Evolutionary conservation across 2,113 vertebrate genomes (phyloP).

Genomic region (Mustelus asterias): DNA sequence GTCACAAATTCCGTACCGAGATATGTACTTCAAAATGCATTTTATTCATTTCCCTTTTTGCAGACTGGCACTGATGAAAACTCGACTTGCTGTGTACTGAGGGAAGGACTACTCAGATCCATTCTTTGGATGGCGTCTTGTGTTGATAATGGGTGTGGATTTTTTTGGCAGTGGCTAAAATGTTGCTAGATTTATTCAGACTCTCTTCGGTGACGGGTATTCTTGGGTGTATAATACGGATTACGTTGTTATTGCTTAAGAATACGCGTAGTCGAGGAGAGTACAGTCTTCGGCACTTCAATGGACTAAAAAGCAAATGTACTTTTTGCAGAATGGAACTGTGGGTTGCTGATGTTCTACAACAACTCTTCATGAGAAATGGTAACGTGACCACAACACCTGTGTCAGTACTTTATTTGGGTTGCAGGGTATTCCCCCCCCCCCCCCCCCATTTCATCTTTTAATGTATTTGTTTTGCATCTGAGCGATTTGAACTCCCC

Average conservation of each 20-base stretch:
- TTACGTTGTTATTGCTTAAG: conserved; percentile 99
- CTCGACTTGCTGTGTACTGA: conserved; percentile 51
- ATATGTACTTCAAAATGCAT: conserved; percentile 52
- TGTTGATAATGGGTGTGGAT: conserved; percentile 48
- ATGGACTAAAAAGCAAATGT: conserved; percentile 41
- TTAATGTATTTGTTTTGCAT: neutral
- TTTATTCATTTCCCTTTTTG: conserved; percentile 64
- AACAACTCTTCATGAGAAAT: neutral
- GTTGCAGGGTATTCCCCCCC: neutral
- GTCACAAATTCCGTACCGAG: conserved; percentile 4
- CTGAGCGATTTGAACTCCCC: neutral
- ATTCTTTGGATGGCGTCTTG: conserved; percentile 50
- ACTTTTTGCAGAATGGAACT: conserved; percentile 16
- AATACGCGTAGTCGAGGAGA: conserved; percentile 99
- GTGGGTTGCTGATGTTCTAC: conserved; percentile 18
- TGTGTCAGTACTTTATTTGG: neutral
- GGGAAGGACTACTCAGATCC: conserved; percentile 55
- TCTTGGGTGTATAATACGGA: conserved; percentile 99
- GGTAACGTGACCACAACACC: conserved; percentile 4
- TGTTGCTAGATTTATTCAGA: conserved; percentile 59
- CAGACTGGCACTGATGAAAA: conserved; percentile 66
- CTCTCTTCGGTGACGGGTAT: conserved; percentile 99
- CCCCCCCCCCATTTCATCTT: neutral
- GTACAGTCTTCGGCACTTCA: conserved; percentile 80
- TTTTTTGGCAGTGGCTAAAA: conserved; percentile 38